phyloP scores from a whole-genome alignment of 2,888 invertebrate genomes.

The Agrochola lychnidis region DNA sequence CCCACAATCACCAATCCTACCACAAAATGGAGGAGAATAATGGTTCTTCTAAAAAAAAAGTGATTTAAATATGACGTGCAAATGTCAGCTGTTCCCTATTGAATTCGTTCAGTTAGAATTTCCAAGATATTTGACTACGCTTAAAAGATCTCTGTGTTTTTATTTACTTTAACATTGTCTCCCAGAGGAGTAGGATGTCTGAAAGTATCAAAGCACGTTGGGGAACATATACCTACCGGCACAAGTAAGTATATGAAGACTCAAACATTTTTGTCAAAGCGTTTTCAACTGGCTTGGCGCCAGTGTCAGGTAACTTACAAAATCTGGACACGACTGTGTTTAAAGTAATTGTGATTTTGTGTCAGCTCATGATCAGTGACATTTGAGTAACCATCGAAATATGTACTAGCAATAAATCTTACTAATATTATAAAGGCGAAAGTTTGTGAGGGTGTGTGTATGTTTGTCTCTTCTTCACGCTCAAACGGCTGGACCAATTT shows the following conservation, averaged over 20 bases:
- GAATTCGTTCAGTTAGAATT: conserved; percentile 29
- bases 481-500: no score
- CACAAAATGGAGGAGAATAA: neutral
- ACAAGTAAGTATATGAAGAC: neutral
- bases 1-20: neutral
- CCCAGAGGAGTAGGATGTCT: conserved; percentile 28
- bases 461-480: no score
- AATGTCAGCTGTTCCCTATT: conserved; percentile 18
- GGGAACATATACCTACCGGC: conserved; percentile 6
- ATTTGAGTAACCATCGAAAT: neutral
- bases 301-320: neutral
- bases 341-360: neutral
- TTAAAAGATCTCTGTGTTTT: conserved; percentile 36
- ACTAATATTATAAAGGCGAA: no score
- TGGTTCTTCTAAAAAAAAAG: conserved; percentile 5
- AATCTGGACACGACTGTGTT: neutral
- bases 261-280: conserved; percentile 4
- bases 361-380: neutral
- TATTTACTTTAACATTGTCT: conserved; percentile 18
- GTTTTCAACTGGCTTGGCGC: neutral
- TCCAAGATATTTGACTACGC: conserved; percentile 43
- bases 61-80: conserved; percentile 35
- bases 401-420: no score
- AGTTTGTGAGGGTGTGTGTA: no score
- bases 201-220: conserved; percentile 26